Percentiles rank a stretch among this genome's conserved stretches.
Evolutionary conservation across 2,797 vertebrate species (phyloP).

Genomic region (Choloepus didactylus): DNA sequence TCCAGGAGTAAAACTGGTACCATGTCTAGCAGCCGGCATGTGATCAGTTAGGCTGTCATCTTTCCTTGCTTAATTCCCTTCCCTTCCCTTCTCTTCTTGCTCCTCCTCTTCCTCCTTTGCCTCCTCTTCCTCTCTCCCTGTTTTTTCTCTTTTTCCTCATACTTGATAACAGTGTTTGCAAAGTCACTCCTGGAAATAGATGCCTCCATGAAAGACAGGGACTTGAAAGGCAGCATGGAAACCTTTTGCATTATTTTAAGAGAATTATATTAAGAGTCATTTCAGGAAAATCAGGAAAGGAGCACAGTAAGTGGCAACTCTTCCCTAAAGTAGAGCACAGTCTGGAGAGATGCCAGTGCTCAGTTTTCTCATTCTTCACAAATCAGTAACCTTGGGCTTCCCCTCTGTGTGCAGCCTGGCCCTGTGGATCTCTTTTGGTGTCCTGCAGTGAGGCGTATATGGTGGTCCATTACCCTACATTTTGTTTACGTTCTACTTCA

Average conservation of each 20-base stretch:
- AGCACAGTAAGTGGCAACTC: conserved; percentile 76
- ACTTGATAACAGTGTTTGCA: neutral
- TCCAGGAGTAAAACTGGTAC: neutral
- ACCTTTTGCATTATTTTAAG: conserved; percentile 72
- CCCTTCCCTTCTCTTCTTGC: too few species aligned
- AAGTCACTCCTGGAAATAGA: conserved; percentile 66
- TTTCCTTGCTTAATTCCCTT: neutral
- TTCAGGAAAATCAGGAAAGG: conserved; percentile 6
- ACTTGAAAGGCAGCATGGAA: conserved; percentile 39
- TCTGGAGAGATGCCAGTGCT: conserved; percentile 73
- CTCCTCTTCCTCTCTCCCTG: neutral
- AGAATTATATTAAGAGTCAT: conserved; percentile 60
- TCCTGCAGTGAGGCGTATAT: neutral
- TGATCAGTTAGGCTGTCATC: neutral
- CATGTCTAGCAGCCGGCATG: rapidly evolving
- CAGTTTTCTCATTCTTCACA: conserved; percentile 78
- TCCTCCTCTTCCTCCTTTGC: neutral
- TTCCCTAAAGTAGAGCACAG: conserved; percentile 76
- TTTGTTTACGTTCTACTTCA: conserved; percentile 59
- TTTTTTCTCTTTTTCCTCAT: neutral
- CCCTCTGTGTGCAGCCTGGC: neutral
- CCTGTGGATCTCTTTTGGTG: neutral
- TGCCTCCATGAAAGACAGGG: neutral
- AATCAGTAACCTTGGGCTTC: conserved; percentile 74
- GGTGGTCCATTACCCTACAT: neutral